phyloP scores from a whole-genome alignment of 2,797 vertebrate species.

The Calcarius lapponicus region DNA sequence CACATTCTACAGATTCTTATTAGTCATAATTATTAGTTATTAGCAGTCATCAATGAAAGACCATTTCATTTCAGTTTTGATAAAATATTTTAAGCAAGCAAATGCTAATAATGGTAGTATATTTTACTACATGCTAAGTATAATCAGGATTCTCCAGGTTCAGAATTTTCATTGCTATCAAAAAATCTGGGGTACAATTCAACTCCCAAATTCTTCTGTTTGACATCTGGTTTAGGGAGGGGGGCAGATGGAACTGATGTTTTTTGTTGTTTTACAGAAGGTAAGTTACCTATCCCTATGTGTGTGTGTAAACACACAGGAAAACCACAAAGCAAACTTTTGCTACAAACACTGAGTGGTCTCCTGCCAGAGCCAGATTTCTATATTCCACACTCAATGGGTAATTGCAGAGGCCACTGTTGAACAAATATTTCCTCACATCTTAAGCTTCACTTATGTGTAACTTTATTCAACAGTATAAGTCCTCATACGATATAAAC shows the following conservation, averaged over 20 bases:
- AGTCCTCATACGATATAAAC: neutral
- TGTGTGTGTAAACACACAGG: neutral
- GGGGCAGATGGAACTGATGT: neutral
- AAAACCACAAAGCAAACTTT: neutral
- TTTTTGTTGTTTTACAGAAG: neutral
- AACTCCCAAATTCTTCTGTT: neutral
- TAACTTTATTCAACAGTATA: neutral
- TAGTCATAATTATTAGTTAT: neutral
- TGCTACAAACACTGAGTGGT: neutral
- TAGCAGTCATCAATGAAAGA: neutral
- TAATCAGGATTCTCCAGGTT: neutral
- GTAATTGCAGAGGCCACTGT: neutral
- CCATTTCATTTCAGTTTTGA: neutral
- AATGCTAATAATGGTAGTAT: neutral
- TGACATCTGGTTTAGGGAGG: neutral
- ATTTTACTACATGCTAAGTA: neutral
- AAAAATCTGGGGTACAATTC: neutral
- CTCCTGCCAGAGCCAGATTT: neutral
- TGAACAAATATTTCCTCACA: neutral
- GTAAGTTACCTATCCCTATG: neutral
- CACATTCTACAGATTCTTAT: neutral
- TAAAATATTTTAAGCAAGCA: neutral
- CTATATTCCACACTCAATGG: neutral
- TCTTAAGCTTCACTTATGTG: neutral
- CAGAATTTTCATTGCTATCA: neutral